phyloP scores from a whole-genome alignment of 2,888 invertebrate genomes.

The Syritta pipiens region DNA sequence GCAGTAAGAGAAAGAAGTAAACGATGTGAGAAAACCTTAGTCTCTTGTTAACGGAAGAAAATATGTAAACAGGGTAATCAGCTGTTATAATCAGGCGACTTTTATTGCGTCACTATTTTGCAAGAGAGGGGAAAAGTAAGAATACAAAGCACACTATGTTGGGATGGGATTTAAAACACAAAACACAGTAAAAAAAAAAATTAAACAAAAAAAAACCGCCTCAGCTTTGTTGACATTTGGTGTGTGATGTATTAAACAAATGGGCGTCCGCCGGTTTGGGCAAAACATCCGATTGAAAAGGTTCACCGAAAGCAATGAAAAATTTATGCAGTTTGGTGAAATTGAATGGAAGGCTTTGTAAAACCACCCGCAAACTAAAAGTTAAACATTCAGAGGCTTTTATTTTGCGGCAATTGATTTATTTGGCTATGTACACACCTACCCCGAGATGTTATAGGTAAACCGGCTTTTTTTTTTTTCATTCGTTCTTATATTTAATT shows the following conservation, averaged over 20 bases:
- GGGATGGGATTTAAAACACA: background rate
- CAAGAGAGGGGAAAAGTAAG: conserved; percentile 21
- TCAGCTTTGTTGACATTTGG: conserved; percentile 15
- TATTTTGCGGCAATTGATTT: conserved; percentile 16
- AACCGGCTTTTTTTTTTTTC: conserved; percentile 19
- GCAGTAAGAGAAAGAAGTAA: conserved; percentile 29
- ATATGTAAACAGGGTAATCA: conserved; percentile 65
- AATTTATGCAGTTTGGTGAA: too few species aligned
- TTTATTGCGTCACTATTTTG: conserved; percentile 52
- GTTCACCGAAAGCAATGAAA: too few species aligned
- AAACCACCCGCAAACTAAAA: background rate
- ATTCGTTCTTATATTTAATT: too few species aligned
- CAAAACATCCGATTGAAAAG: conserved; percentile 5
- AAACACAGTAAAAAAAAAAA: background rate
- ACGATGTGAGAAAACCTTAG: conserved; percentile 39
- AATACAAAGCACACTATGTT: background rate
- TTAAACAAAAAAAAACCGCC: too few species aligned
- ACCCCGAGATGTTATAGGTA: background rate
- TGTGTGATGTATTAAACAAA: background rate
- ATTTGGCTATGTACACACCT: background rate
- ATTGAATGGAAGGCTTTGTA: background rate
- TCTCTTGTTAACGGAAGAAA: conserved; percentile 56
- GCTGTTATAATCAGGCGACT: conserved; percentile 63
- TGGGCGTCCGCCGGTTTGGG: too few species aligned
- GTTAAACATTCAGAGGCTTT: background rate